Conservation (phyloP, 2,888 invertebrate species). For the Cantharis nigra region DNA sequence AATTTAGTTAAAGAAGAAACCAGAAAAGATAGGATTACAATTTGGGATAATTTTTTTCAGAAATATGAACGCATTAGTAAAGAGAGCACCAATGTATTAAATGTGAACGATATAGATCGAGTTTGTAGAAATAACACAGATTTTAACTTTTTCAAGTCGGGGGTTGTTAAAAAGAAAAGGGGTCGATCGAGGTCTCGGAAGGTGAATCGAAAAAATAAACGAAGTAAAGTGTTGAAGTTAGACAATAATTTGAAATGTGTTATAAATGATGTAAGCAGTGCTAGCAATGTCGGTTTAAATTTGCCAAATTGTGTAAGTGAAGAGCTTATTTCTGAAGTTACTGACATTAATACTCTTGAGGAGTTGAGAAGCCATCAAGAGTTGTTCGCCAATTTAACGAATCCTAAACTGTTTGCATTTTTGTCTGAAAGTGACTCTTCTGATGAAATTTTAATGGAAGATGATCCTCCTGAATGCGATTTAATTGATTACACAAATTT, state of each 20-base stretch:
- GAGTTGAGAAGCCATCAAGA: neutral
- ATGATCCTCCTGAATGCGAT: neutral
- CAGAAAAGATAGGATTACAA: neutral
- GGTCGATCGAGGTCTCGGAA: neutral
- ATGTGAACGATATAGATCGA: neutral
- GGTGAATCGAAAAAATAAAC: neutral
- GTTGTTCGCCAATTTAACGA: neutral
- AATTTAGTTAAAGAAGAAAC: neutral
- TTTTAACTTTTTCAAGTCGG: neutral
- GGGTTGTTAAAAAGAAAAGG: neutral
- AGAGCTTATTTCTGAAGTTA: neutral
- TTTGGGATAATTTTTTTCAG: neutral
- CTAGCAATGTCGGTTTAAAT: neutral
- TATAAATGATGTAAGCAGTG: neutral
- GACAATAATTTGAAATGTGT: neutral
- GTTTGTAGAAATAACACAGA: neutral
- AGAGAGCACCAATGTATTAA: neutral
- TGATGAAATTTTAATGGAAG: neutral
- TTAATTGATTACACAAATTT: neutral
- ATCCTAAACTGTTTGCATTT: neutral
- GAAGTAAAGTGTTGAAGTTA: neutral
- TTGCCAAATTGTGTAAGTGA: neutral
- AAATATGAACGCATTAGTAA: neutral
- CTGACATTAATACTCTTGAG: neutral
- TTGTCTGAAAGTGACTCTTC: neutral